Conservation (phyloP, 2,888 invertebrate species). For the Amphimallon solstitiale region DNA sequence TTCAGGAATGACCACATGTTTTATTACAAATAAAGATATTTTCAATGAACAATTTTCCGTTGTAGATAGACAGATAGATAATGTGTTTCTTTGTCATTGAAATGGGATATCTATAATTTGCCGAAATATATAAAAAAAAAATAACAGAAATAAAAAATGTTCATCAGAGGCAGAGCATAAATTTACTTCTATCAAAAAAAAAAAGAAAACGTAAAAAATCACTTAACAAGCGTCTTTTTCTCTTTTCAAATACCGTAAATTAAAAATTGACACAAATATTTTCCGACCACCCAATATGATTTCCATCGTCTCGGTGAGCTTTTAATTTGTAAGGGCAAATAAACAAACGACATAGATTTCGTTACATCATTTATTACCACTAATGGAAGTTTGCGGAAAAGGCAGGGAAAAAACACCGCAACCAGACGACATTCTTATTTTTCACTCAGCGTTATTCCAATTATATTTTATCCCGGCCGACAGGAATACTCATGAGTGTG, state of each 20-base stretch:
- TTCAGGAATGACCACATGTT: too few relatives aligned
- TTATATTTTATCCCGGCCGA: conserved; percentile 39
- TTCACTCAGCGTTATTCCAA: conserved; percentile 39
- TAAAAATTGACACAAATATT: not conserved
- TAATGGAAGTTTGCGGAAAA: conserved; percentile 55
- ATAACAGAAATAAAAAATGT: too few relatives aligned
- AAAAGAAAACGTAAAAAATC: too few relatives aligned
- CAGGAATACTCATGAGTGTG: conserved; percentile 29
- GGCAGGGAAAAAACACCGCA: conserved; percentile 43
- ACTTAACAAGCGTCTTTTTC: too few relatives aligned
- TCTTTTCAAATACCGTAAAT: not conserved
- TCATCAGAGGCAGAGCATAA: too few relatives aligned
- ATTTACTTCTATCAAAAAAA: too few relatives aligned
- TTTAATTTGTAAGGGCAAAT: conserved; percentile 43
- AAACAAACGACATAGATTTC: conserved; percentile 56
- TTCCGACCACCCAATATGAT: not conserved
- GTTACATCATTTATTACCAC: conserved; percentile 59
- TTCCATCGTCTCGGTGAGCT: not conserved
- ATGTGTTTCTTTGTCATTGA: too few relatives aligned
- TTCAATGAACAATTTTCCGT: too few relatives aligned
- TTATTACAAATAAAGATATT: too few relatives aligned
- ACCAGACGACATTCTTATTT: conserved; percentile 38
- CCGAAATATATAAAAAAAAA: too few relatives aligned
- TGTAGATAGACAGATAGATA: too few relatives aligned
- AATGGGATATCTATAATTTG: too few relatives aligned